Base-by-base conservation (phyloP, 2,113 vertebrate genomes). In the Hemicordylus capensis region DNA sequence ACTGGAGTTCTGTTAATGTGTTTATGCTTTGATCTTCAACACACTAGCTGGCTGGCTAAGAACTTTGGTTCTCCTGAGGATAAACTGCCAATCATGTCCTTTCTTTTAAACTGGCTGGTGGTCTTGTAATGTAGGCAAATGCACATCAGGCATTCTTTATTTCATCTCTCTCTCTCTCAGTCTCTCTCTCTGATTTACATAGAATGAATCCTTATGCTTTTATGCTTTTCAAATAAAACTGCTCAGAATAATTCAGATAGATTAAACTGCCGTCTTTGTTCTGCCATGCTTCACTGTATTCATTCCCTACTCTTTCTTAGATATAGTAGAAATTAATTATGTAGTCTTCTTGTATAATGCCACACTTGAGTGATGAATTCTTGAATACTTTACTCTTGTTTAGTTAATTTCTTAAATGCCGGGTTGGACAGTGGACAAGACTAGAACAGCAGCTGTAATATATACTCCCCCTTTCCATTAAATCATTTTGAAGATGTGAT, bases 201-300 rank as follows among this genome's bases (percentile, higher is more conserved):
- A 83, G 54, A 51, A 28, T 51, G 39, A 74, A 84, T 42, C 66
- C 7, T 28, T 26, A 80, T 82, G 87, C 84, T 81, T 28, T 28
- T 26, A 80, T 82, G 87, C 84, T 81, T 28, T 69, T 79, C 87
- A 87, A 91, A 28, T 44, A 79, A 90, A 80, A 0, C 1, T 67
- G 64, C 61, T 85, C 54, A 64, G 79, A 75, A 72, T 46, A 54
- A 89, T 84, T 83, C 87, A 88, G 85, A 10, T 76, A 61, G 15
- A 84, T 76, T 85, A 90, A 91, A 90, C 46, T 63, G 80, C 0
- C 64, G 83, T 76, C 76, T 91, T 87, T 84, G 88, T 72, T 84
- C 19, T 78, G 59, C 42, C 22, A 4, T 1, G 3, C 31, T 44
- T 79, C 22, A 67, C 4, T 1, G 51, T 12, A 54, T 12, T 54